Evolutionary conservation across 2,113 vertebrate genomes (phyloP).

Genomic region (Prunella fulvescens): DNA sequence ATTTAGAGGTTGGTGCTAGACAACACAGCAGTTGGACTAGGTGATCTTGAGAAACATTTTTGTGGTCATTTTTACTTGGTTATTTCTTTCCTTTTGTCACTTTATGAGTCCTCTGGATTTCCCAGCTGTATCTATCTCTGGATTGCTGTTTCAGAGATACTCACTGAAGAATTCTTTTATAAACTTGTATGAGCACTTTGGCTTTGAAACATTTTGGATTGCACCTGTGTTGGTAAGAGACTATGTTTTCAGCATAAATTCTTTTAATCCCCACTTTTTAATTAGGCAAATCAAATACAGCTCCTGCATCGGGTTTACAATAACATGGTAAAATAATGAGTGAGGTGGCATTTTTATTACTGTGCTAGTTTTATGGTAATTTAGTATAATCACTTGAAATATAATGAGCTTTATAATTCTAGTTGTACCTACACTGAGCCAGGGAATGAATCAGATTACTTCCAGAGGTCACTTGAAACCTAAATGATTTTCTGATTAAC

Average conservation of each 20-base stretch:
- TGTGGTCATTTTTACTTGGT: not conserved
- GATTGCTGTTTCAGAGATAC: not conserved
- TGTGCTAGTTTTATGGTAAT: not conserved
- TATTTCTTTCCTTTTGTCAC: not conserved
- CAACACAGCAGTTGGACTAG: not conserved
- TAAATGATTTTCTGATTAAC: not conserved
- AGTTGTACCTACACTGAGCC: not conserved
- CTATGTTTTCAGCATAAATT: not conserved
- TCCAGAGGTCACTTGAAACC: not conserved
- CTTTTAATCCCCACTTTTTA: not conserved
- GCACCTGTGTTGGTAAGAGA: not conserved
- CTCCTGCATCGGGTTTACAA: not conserved
- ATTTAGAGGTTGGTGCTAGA: not conserved
- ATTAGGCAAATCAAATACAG: not conserved
- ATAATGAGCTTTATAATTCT: not conserved
- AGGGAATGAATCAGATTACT: not conserved
- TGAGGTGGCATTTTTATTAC: not conserved
- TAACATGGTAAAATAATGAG: not conserved
- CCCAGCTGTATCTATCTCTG: not conserved
- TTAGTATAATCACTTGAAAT: not conserved
- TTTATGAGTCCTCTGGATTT: not conserved
- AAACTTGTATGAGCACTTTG: not conserved
- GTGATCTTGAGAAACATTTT: not conserved
- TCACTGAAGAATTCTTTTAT: not conserved
- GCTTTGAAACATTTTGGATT: not conserved